Evolutionary conservation across 2,888 invertebrate genomes (phyloP).

Genomic region (Saturnia pavonia): DNA sequence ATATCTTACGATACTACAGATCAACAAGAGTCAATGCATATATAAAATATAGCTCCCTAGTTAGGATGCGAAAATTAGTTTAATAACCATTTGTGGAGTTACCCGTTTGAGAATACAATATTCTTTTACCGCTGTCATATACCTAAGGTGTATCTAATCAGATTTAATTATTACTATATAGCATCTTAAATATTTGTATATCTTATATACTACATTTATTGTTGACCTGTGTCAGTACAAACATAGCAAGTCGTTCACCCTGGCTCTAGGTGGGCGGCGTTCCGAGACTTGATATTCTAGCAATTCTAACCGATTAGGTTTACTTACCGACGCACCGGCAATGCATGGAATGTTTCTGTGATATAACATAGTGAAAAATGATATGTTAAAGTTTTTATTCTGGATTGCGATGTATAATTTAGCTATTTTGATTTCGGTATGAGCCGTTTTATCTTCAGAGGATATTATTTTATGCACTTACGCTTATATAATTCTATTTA

Average conservation of each 20-base stretch:
- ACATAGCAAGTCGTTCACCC: conserved; percentile 14
- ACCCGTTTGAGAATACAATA: background rate
- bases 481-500: too few relatives aligned
- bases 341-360: background rate
- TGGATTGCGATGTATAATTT: too few relatives aligned
- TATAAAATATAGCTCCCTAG: too few relatives aligned
- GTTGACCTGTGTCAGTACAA: conserved; percentile 8
- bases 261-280: conserved; percentile 8
- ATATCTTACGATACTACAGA: too few relatives aligned
- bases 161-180: background rate
- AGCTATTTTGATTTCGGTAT: too few relatives aligned
- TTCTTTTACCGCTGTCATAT: background rate
- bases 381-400: background rate
- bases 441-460: too few relatives aligned
- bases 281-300: conserved; percentile 1
- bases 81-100: too few relatives aligned
- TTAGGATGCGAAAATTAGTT: background rate
- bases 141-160: background rate
- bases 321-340: conserved; percentile 6
- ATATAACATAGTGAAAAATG: background rate
- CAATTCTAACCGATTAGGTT: background rate
- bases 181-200: background rate
- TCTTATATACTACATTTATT: background rate
- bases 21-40: too few relatives aligned
- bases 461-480: too few relatives aligned